These are phyloP conservation scores for Sakesphorus luctuosus DNA, from an alignment of 2,113 vertebrate species.

Conservation along the genomic window DNA sequence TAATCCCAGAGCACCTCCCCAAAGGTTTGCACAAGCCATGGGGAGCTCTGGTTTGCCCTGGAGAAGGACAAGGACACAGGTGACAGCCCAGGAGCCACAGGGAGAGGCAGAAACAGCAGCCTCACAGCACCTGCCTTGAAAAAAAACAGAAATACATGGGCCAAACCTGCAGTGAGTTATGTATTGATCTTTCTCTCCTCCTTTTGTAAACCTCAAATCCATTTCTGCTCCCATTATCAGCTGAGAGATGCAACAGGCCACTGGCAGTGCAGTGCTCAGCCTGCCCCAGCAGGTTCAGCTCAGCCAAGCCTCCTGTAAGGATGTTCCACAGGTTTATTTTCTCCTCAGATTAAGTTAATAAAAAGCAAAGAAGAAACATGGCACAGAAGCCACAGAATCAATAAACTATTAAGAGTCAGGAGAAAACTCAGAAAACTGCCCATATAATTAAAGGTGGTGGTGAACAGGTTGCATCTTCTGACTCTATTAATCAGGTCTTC, in stretches of 20 bases:
- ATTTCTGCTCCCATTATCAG: not conserved
- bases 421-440: not conserved
- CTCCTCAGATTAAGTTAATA: not conserved
- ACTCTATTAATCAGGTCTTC: not conserved
- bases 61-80: not conserved
- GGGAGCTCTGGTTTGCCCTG: not conserved
- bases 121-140: not conserved
- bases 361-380: not conserved
- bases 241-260: not conserved
- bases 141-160: not conserved
- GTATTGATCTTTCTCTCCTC: not conserved
- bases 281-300: not conserved
- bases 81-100: not conserved
- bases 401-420: constrained; percentile 1
- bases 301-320: not conserved
- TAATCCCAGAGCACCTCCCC: not conserved
- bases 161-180: not conserved
- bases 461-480: not conserved
- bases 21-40: not conserved
- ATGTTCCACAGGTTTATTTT: not conserved
- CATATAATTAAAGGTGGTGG: not conserved
- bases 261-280: not conserved
- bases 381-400: not conserved
- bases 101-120: not conserved
- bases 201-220: not conserved